Conservation (phyloP, 2,888 invertebrate species). For the Osmoderma eremita region DNA sequence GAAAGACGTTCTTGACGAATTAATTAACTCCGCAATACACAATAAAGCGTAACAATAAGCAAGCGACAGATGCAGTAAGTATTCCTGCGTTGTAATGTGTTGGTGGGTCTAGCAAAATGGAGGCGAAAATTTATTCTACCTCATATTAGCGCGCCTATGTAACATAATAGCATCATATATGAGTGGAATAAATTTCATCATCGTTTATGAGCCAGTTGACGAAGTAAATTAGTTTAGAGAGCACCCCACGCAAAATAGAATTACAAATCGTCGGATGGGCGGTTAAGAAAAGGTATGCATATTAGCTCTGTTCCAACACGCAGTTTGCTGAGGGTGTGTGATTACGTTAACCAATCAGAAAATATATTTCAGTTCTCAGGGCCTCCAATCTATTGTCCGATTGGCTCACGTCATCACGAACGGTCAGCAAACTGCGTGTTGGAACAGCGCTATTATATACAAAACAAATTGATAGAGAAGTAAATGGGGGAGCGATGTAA, state of each 20-base stretch:
- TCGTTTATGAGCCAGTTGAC: slow-evolving; percentile 26
- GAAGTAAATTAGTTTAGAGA: slow-evolving; percentile 27
- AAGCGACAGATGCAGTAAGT: slow-evolving; percentile 29
- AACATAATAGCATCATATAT: not conserved
- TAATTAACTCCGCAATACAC: slow-evolving; percentile 16
- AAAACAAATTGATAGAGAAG: slow-evolving; percentile 1
- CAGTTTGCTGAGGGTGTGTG: too few relatives aligned
- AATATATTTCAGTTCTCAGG: too few relatives aligned
- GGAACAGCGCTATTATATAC: too few relatives aligned
- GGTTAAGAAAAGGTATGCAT: not conserved
- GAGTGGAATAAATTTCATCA: slow-evolving; percentile 36
- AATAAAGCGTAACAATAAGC: slow-evolving; percentile 29
- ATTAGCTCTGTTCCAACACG: too few relatives aligned
- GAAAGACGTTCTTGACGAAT: slow-evolving; percentile 26
- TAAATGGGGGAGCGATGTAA: not conserved
- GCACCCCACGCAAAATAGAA: slow-evolving; percentile 35
- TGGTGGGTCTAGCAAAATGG: slow-evolving; percentile 18
- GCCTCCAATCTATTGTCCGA: too few relatives aligned
- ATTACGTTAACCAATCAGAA: too few relatives aligned
- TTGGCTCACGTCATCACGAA: too few relatives aligned
- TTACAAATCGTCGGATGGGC: too few relatives aligned
- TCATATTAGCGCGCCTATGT: not conserved
- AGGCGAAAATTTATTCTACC: slow-evolving; percentile 34
- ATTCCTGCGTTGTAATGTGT: slow-evolving; percentile 1
- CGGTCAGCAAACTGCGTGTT: too few relatives aligned